Base-by-base conservation (phyloP, 2,888 invertebrate genomes). In the Scaeva pyrastri region DNA sequence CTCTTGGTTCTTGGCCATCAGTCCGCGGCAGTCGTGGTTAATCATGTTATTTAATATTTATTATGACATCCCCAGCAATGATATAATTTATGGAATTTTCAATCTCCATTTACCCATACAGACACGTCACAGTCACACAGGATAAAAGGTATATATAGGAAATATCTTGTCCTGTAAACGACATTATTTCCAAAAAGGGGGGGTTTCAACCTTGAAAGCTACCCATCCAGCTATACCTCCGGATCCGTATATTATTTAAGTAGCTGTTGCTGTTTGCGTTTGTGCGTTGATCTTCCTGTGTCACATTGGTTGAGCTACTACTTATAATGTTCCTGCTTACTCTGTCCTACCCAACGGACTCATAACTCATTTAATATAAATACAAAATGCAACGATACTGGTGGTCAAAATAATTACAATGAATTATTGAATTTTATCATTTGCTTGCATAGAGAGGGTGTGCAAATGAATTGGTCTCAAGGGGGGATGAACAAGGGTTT, bases 391-490 rank as follows among this genome's bases (percentile, higher is more conserved):
- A 73, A 70, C 52, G 72, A 68, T 66, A 70, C 31, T 31, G 31
- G 79, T 70, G 76, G 72, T 72, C 76, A 62, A 86, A 77, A 82
- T 86, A 86, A 86, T 86, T 86, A 82, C 73, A 70, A 70, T 86
- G 73, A 86, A 86, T 86, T 73, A 86, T 86, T 82, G 82, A 86
- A 82, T 77, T 77, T 82, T 82, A 86, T 82, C 48, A 64, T 70
- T 31, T 56, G 19, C 73, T 74, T 86, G 77, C 80, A 80, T 80
- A 75, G 68, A 80, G 80, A 71, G 64, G 55, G 26, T 26, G 76
- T 21, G 68, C 41, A 79, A 79, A 79, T 78, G 82, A 82, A 78
- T 82, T 31, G 56, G 43, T 36, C 82, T 72, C 72, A 11, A 16
- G 26, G 77, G 82, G n/a, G 82, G n/a, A n/a, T 26, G 36, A 16